Percentiles rank a stretch among this genome's conserved stretches.
phyloP scores from a whole-genome alignment of 2,888 invertebrate genomes.

The Volucella inanis region DNA sequence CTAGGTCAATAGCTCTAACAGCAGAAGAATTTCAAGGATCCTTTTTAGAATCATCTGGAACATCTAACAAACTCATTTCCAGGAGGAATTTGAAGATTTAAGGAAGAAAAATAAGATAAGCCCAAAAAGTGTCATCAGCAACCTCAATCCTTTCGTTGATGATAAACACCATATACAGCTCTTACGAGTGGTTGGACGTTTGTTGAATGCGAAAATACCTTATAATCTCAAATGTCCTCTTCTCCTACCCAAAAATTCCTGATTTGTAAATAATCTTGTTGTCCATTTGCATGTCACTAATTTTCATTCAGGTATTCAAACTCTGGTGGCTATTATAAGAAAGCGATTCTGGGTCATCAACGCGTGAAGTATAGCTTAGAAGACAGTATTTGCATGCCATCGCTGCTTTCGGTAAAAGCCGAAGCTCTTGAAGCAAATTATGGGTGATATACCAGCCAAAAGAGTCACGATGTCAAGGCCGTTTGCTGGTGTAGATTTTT shows the following conservation, averaged over 20 bases:
- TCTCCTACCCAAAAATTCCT: too few species aligned
- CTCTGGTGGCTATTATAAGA: too few species aligned
- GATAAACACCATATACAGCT: too few species aligned
- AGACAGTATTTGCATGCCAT: constrained; percentile 2
- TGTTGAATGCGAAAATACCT: too few species aligned
- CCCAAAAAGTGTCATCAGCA: too few species aligned
- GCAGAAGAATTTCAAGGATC: constrained; percentile 16
- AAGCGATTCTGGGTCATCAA: too few species aligned
- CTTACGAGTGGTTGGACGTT: too few species aligned
- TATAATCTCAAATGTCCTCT: too few species aligned
- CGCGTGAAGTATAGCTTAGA: constrained; percentile 27
- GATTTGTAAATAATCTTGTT: too few species aligned
- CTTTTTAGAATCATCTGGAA: constrained; percentile 11
- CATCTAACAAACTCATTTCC: constrained; percentile 22
- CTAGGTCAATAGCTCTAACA: constrained; percentile 1
- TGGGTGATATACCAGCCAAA: constrained; percentile 4
- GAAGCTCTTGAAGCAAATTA: constrained; percentile 1
- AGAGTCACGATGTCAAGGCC: constrained; percentile 10
- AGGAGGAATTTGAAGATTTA: constrained; percentile 27
- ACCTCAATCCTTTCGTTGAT: too few species aligned
- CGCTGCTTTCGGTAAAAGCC: constrained; percentile 16
- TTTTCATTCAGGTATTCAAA: too few species aligned
- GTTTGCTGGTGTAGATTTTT: constrained; percentile 26
- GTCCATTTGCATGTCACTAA: too few species aligned
- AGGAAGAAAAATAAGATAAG: constrained; percentile 10